Percentiles rank a stretch among this genome's conserved stretches.
Conservation (phyloP, 2,113 vertebrate genomes). For the Megaceryle torquata region DNA sequence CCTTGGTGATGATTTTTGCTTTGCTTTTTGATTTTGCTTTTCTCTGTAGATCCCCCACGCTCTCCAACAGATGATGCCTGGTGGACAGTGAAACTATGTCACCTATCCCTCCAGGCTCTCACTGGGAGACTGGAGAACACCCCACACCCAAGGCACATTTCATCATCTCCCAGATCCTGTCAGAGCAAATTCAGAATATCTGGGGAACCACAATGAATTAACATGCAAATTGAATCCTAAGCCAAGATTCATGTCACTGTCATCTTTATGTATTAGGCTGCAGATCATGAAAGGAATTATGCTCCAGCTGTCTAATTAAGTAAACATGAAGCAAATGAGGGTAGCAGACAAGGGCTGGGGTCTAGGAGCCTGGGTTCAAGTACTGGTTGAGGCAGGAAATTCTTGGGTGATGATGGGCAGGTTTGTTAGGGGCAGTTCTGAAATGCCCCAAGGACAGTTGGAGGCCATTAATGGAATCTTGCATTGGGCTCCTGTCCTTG, state of each 20-base stretch:
- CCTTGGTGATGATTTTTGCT: not conserved
- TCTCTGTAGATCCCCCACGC: not conserved
- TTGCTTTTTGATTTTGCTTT: not conserved
- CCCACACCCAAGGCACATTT: not conserved
- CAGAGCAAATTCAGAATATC: conserved; percentile 21
- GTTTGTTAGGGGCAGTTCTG: not conserved
- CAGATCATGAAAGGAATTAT: not conserved
- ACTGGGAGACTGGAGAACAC: not conserved
- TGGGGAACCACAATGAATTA: conserved; percentile 29
- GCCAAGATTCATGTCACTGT: conserved; percentile 23
- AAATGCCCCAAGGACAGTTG: not conserved
- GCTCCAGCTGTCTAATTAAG: conserved; percentile 2
- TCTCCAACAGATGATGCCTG: not conserved
- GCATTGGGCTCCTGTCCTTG: not conserved
- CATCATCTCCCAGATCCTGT: conserved; percentile 5
- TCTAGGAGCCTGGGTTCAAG: not conserved
- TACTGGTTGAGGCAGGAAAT: not conserved
- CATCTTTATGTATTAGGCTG: conserved; percentile 32
- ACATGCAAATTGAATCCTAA: conserved; percentile 40
- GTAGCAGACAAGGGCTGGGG: not conserved
- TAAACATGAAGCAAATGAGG: not conserved
- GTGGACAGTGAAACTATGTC: conserved; percentile 9
- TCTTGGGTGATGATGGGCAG: not conserved
- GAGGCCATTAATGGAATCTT: not conserved
- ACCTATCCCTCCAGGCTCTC: not conserved